Conservation (phyloP, 2,888 invertebrate species). For the Acrocyrtus sp. region DNA sequence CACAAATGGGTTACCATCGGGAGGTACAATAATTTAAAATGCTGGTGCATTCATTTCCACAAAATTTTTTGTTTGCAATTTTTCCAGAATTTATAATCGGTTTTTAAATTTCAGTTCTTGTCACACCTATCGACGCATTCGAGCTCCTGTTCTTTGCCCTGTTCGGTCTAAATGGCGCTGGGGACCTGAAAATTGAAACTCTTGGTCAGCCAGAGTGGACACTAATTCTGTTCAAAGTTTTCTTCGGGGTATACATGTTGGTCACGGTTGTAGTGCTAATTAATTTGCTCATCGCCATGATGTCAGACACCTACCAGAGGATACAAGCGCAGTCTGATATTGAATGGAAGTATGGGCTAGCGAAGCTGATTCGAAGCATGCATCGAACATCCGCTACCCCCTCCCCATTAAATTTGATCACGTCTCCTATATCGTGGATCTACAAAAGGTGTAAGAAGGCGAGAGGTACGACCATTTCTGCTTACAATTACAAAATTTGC, state of each 20-base stretch:
- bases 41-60: too few species aligned
- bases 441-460: conserved; percentile 78
- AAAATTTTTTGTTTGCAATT: conserved; percentile 64
- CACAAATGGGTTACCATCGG: conserved; percentile 64
- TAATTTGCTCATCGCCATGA: conserved; percentile 99
- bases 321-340: conserved; percentile 99
- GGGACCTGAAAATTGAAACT: conserved; percentile 77
- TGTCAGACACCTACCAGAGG: conserved; percentile 99
- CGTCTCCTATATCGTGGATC: conserved; percentile 90
- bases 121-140: conserved; percentile 91
- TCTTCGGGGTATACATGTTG: conserved; percentile 98
- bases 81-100: too few species aligned
- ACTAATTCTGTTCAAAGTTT: conserved; percentile 86
- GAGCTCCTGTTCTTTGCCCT: conserved; percentile 98
- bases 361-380: conserved; percentile 98
- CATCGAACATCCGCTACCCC: conserved; percentile 97
- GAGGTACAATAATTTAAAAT: too few species aligned
- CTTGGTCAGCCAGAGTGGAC: conserved; percentile 73
- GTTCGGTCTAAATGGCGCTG: conserved; percentile 92
- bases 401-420: conserved; percentile 95
- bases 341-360: conserved; percentile 99
- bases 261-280: conserved; percentile 98
- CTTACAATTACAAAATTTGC: too few species aligned
- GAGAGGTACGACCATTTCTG: too few species aligned
- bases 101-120: conserved; percentile 88